A percentile compares a stretch with the other conserved stretches of the same genome.
Conservation (phyloP, 2,113 vertebrate genomes). For the Loxodonta africana region DNA sequence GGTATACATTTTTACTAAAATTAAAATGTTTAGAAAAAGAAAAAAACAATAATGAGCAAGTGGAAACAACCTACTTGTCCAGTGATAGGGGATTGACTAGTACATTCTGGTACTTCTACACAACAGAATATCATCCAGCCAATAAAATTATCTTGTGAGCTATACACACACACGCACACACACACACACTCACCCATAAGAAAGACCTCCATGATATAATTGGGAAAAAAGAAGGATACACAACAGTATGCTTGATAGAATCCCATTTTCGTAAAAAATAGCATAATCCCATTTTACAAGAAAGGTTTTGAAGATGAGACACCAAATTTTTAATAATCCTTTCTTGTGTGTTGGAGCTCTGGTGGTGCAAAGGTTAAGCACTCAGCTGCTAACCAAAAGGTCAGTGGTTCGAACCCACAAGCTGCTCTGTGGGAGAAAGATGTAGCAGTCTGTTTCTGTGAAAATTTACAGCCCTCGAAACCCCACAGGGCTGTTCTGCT, state of each 20-base stretch:
- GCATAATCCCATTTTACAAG: neutral
- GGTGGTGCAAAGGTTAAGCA: neutral
- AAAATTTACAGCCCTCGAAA: neutral
- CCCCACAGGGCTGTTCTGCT: neutral
- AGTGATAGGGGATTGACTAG: neutral
- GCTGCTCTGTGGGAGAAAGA: neutral
- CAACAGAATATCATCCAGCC: neutral
- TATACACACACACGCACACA: neutral
- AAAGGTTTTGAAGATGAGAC: slow-evolving; percentile 53
- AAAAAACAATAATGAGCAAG: neutral
- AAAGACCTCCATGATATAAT: neutral
- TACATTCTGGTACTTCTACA: neutral
- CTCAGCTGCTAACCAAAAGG: neutral
- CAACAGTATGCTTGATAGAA: neutral
- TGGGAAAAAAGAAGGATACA: neutral
- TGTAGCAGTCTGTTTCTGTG: neutral
- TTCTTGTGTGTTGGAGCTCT: neutral
- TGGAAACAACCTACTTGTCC: neutral
- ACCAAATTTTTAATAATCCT: neutral
- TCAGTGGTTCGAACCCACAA: neutral
- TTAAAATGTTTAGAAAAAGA: neutral
- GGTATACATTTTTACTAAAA: neutral
- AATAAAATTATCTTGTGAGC: neutral
- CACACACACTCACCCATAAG: neutral
- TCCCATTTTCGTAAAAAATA: slow-evolving; percentile 21